Base-by-base conservation (phyloP, 2,888 invertebrate genomes). In the Brachyptera risi region DNA sequence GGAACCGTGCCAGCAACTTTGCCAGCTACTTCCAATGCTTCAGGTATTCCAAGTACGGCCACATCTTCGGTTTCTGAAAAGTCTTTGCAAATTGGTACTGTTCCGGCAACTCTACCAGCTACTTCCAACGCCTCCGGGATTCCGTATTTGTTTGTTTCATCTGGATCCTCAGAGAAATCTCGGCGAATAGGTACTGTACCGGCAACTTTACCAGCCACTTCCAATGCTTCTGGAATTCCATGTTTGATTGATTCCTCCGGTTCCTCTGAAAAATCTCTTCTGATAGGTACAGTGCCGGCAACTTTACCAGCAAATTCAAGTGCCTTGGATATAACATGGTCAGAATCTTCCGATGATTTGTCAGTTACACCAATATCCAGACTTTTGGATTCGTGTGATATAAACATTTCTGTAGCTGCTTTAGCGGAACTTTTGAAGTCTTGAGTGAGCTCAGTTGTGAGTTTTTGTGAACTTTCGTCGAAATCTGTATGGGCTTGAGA, bases 221-320 rank as follows among this genome's bases (percentile, higher is more conserved):
- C 35, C 17, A 31, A 38, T 3, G 40, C 49, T 17, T 26, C 62
- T 51, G 56, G 5, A 24, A 50, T 27, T 35, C 47, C 57, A 31
- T 61, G 61, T 35, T 60, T 58, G 37, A 23, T 61, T 35, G 60
- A 57, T 50, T 62, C 63, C 42, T 63, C 64, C 13, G 15, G 21
- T 5, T 31, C 54, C 19, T 54, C 54, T 19, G 42, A 44, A 13
- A 51, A 17, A 15, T 50, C 35, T 9, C 1, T 35, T 9, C 38
- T 31, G 1, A 27, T 40, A 1, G 54, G 17, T 5, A 40, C 38
- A 31, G 26, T 51, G 3, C 40, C 38, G 5, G 11, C 61, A 2
- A 50, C 40, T 50, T 37, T 35, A 19, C 38, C 38, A 19, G 23
- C 56, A 23, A 61, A 27, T 50, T 59, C 56, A n/a, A 58, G 44